These are phyloP conservation scores for Fistularia commersonii DNA, from an alignment of 2,797 vertebrate species.

Conservation along the genomic window DNA sequence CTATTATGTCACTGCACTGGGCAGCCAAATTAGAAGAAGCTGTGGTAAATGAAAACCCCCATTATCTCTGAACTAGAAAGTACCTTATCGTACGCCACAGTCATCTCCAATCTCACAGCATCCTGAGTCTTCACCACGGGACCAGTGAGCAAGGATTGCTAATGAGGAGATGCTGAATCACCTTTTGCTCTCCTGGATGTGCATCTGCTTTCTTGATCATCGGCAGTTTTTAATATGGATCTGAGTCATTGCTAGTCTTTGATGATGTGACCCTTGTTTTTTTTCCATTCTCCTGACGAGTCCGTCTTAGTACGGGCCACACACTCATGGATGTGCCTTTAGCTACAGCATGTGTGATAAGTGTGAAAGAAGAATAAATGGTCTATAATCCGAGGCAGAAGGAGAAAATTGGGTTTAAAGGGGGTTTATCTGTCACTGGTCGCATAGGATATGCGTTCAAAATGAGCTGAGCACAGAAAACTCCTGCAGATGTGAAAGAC, in stretches of 20 bases:
- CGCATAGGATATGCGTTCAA: constrained; percentile 23
- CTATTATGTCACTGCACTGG: constrained; percentile 43
- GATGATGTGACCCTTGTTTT: constrained; percentile 27
- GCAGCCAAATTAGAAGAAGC: constrained; percentile 56
- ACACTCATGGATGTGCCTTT: constrained; percentile 22
- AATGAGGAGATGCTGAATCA: constrained; percentile 63
- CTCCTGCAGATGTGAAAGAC: constrained; percentile 23
- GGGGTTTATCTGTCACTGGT: constrained; percentile 38
- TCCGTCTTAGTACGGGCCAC: constrained; percentile 15
- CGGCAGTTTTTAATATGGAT: constrained; percentile 17
- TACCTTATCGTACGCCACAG: constrained; percentile 55
- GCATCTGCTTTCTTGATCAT: constrained; percentile 30
- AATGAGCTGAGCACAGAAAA: constrained; percentile 29
- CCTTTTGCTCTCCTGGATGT: constrained; percentile 45
- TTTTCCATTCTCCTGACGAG: not conserved
- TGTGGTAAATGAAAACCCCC: constrained; percentile 55
- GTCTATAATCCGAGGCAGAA: constrained; percentile 32
- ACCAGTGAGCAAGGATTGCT: constrained; percentile 43
- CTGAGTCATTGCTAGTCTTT: constrained; percentile 36
- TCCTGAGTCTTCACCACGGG: constrained; percentile 51
- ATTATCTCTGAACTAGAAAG: constrained; percentile 67
- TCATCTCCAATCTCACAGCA: constrained; percentile 60
- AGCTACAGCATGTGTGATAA: constrained; percentile 31
- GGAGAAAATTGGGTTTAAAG: constrained; percentile 28
- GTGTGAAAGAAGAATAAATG: constrained; percentile 23